These are phyloP conservation scores for Cybosia mesomella DNA, from an alignment of 2,888 invertebrate species.

Conservation along the genomic window DNA sequence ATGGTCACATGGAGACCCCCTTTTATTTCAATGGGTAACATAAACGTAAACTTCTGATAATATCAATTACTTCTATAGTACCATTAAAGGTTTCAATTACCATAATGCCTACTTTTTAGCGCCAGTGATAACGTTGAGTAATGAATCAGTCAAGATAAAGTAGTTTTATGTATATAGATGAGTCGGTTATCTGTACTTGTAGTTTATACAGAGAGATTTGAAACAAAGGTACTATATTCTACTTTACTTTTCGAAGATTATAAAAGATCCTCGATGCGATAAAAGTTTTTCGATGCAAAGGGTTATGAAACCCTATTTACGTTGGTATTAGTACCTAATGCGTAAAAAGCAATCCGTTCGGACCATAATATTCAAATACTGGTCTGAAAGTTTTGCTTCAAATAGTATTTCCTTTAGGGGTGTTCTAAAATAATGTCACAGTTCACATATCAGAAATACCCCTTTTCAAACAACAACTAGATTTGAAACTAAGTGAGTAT, in stretches of 20 bases:
- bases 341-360: background rate
- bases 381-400: background rate
- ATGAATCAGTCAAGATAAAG: too few relatives aligned
- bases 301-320: conserved; percentile 2
- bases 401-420: background rate
- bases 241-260: background rate
- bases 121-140: too few relatives aligned
- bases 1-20: too few relatives aligned
- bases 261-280: background rate
- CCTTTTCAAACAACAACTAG: background rate
- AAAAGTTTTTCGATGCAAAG: background rate
- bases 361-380: conserved; percentile 1
- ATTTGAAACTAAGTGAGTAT: background rate
- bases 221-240: background rate
- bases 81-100: too few relatives aligned
- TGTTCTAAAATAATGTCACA: background rate
- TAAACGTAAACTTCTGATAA: too few relatives aligned
- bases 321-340: conserved; percentile 7
- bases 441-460: background rate
- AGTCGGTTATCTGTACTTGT: background rate
- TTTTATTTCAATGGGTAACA: too few relatives aligned
- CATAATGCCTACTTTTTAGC: too few relatives aligned
- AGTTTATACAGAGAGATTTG: background rate
- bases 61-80: too few relatives aligned
- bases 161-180: too few relatives aligned